Evolutionary conservation across 2,888 invertebrate species (phyloP).

Genomic region (Gryllus longicercus): DNA sequence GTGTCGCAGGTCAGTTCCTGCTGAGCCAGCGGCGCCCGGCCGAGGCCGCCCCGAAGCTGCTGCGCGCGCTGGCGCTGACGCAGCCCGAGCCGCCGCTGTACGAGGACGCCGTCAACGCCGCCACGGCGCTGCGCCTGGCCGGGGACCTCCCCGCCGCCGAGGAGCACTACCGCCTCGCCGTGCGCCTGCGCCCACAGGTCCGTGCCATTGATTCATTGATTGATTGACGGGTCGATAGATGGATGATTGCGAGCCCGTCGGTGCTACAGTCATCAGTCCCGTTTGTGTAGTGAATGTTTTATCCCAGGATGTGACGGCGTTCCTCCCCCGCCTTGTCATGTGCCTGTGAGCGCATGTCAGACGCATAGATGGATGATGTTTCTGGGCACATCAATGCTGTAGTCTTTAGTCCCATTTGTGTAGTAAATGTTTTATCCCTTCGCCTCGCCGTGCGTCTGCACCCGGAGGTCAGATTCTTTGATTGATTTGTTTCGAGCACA

Average conservation of each 20-base stretch:
- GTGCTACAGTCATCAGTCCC: no score
- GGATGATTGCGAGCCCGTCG: no score
- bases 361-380: no score
- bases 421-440: no score
- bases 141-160: constrained; percentile 80
- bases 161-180: constrained; percentile 78
- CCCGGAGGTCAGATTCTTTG: constrained; percentile 53
- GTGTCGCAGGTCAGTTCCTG: constrained; percentile 76
- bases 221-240: no score
- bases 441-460: constrained; percentile 44
- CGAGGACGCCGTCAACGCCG: constrained; percentile 80
- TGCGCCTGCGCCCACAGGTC: constrained; percentile 60
- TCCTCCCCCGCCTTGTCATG: constrained; percentile 60
- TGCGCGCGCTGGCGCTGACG: constrained; percentile 74
- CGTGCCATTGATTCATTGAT: constrained; percentile 37
- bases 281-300: no score
- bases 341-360: constrained; percentile 39
- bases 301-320: no score
- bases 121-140: constrained; percentile 80
- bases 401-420: no score
- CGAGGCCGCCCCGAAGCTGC: constrained; percentile 66
- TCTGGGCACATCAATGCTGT: no score
- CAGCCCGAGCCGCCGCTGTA: constrained; percentile 75
- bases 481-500: no score
- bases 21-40: constrained; percentile 71